Percentiles rank a stretch among this genome's conserved stretches.
Conservation (phyloP, 2,888 invertebrate species). For the Liodrosophila aerea region DNA sequence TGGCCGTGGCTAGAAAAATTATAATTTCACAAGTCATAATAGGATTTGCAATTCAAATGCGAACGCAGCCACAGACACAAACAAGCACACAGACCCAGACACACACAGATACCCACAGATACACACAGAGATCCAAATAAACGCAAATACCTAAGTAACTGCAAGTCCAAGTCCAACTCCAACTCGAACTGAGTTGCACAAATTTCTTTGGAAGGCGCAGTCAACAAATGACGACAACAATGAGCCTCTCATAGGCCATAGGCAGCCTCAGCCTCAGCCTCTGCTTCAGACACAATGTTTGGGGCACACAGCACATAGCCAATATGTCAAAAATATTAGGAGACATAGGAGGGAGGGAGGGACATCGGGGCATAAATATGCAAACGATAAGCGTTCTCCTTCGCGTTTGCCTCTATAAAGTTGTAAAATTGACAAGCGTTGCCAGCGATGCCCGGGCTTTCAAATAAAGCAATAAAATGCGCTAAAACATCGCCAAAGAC, state of each 20-base stretch:
- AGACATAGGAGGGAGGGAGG: conserved; percentile 65
- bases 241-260: conserved; percentile 48
- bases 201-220: conserved; percentile 75
- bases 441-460: conserved; percentile 65
- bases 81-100: conserved; percentile 14
- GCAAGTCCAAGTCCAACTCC: background rate
- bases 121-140: conserved; percentile 15
- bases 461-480: conserved; percentile 77
- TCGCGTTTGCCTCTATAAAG: conserved; percentile 69
- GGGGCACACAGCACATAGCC: conserved; percentile 58
- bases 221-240: conserved; percentile 72
- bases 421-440: conserved; percentile 77
- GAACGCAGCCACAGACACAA: conserved; percentile 61
- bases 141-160: conserved; percentile 59
- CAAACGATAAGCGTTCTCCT: conserved; percentile 70
- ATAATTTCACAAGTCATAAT: conserved; percentile 79
- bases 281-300: conserved; percentile 42
- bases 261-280: conserved; percentile 10
- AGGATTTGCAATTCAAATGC: conserved; percentile 80
- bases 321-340: conserved; percentile 81
- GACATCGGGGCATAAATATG: conserved; percentile 67
- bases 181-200: conserved; percentile 54
- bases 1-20: conserved; percentile 76
- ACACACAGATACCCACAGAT: conserved; percentile 5
- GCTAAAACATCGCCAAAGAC: conserved; percentile 64